Evolutionary conservation across 2,888 invertebrate genomes (phyloP).

Genomic region (Ferdinandea cuprea): DNA sequence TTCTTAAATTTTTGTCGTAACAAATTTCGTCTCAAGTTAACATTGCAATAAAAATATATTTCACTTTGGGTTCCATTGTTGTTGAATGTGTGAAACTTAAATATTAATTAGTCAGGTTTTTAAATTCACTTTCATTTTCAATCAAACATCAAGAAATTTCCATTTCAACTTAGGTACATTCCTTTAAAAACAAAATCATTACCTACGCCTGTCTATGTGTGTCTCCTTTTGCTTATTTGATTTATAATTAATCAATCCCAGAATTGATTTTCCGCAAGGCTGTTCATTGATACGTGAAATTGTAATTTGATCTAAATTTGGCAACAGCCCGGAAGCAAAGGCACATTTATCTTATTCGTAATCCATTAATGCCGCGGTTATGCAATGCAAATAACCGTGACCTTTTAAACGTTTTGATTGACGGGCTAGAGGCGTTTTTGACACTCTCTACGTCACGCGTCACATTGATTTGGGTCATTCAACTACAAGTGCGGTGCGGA

Average conservation of each 20-base stretch:
- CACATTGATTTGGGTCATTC: neutral
- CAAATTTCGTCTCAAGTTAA: too few relatives aligned
- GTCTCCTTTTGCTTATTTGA: too few relatives aligned
- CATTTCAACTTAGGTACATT: neutral
- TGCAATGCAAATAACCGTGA: conserved; percentile 43
- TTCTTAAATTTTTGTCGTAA: too few relatives aligned
- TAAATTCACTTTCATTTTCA: too few relatives aligned
- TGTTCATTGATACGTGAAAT: conserved; percentile 1
- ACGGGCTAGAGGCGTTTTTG: conserved; percentile 17
- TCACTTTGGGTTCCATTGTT: too few relatives aligned
- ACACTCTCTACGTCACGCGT: conserved; percentile 40
- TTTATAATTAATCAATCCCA: too few relatives aligned
- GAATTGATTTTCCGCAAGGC: conserved; percentile 13
- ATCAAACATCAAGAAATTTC: too few relatives aligned
- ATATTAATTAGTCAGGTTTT: too few relatives aligned
- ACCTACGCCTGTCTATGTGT: too few relatives aligned
- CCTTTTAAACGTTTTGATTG: conserved; percentile 39
- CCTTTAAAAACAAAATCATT: too few relatives aligned
- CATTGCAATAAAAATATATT: too few relatives aligned
- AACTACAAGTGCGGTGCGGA: neutral
- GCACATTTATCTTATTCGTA: conserved; percentile 20
- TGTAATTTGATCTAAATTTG: conserved; percentile 15
- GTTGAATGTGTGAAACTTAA: too few relatives aligned
- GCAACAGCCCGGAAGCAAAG: conserved; percentile 28
- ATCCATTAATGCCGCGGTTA: conserved; percentile 16